A percentile compares a stretch with the other conserved stretches of the same genome.
phyloP scores from a whole-genome alignment of 2,797 vertebrate species.

The Micromesistius poutassou region DNA sequence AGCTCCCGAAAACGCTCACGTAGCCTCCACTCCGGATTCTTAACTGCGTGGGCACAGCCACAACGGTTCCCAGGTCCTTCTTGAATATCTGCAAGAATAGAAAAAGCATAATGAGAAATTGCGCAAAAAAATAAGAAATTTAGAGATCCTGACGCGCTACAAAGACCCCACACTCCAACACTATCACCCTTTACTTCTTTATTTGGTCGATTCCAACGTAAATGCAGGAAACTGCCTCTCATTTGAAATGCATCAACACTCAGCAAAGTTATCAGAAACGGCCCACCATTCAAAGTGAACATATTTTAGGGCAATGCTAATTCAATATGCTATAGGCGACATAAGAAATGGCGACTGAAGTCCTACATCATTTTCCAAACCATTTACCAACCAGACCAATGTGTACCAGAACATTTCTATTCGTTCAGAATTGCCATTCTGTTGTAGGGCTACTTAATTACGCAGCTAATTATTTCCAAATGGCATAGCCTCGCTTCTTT shows the following conservation, averaged over 20 bases:
- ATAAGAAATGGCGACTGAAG: background rate
- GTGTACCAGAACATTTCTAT: constrained; percentile 6
- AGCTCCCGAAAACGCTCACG: constrained; percentile 37
- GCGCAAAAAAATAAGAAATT: background rate
- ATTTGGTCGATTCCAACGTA: background rate
- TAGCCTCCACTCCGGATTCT: constrained; percentile 40
- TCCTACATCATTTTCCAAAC: background rate
- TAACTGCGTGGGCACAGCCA: constrained; percentile 67
- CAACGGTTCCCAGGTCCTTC: constrained; percentile 63
- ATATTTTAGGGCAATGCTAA: background rate
- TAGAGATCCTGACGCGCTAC: background rate
- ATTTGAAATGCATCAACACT: background rate
- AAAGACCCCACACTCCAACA: background rate
- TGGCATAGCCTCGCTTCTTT: background rate
- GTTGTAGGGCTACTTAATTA: background rate
- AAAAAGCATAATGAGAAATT: constrained; percentile 62
- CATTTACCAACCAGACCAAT: background rate
- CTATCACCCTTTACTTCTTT: background rate
- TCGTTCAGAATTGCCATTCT: constrained; percentile 3
- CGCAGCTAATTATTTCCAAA: background rate
- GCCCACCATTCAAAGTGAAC: background rate
- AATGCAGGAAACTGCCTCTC: background rate
- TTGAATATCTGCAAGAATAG: constrained; percentile 63
- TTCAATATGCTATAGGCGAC: background rate
- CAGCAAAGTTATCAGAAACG: background rate